A percentile compares a stretch with the other conserved stretches of the same genome.
These are phyloP conservation scores for Ophthalmolycus amberensis DNA, from an alignment of 2,113 vertebrate species.

Conservation along the genomic window DNA sequence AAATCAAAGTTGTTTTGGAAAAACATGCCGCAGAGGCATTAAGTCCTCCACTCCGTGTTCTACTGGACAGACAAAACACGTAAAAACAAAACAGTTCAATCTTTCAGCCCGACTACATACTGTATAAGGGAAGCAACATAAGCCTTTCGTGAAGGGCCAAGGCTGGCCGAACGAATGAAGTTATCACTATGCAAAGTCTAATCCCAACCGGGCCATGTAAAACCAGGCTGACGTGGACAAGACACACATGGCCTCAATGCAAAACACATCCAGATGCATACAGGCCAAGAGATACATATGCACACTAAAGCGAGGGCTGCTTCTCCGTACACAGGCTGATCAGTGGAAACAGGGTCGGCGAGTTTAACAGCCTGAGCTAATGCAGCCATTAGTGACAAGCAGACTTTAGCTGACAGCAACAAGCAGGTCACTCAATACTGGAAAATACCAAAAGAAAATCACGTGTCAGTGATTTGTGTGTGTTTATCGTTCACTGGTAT, in stretches of 20 bases:
- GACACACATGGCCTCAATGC: slow-evolving; percentile 17
- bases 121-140: slow-evolving; percentile 9
- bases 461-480: not conserved
- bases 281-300: not conserved
- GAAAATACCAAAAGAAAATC: not conserved
- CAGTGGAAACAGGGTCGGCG: not conserved
- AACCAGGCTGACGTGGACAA: not conserved
- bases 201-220: slow-evolving; percentile 21
- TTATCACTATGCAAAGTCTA: slow-evolving; percentile 65
- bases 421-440: not conserved
- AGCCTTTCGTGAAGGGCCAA: slow-evolving; percentile 12
- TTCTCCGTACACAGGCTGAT: not conserved
- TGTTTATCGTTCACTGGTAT: not conserved
- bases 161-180: slow-evolving; percentile 57
- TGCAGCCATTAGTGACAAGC: not conserved
- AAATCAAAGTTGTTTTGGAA: slow-evolving; percentile 40
- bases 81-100: slow-evolving; percentile 8
- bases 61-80: slow-evolving; percentile 13
- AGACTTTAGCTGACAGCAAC: not conserved
- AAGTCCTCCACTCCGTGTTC: not conserved
- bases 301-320: not conserved
- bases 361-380: not conserved
- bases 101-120: slow-evolving; percentile 12
- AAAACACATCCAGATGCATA: slow-evolving; percentile 25
- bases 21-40: slow-evolving; percentile 1